Percentiles rank a stretch among this genome's conserved stretches.
These are phyloP conservation scores for Xiphophorus hellerii DNA, from an alignment of 2,113 vertebrate genomes.

Conservation along the genomic window DNA sequence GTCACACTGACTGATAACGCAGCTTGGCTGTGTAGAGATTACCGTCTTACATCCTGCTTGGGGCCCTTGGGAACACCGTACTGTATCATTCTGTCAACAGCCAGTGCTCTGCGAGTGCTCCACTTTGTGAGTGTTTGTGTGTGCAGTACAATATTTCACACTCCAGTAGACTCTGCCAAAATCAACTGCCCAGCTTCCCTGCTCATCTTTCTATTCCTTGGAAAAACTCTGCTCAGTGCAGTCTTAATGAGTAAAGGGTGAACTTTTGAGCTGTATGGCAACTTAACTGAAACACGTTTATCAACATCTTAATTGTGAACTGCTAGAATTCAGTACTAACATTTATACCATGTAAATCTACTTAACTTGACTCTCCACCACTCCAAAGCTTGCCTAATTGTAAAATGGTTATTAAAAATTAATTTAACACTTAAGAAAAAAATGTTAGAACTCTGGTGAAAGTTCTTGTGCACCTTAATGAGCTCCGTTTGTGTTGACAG, in stretches of 20 bases:
- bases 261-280: slow-evolving; percentile 45
- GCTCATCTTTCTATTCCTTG: slow-evolving; percentile 42
- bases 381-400: slow-evolving; percentile 47
- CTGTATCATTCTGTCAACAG: slow-evolving; percentile 80
- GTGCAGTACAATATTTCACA: slow-evolving; percentile 71
- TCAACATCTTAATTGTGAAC: slow-evolving; percentile 46
- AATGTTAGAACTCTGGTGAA: slow-evolving; percentile 60
- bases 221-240: slow-evolving; percentile 27
- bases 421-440: slow-evolving; percentile 64
- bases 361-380: slow-evolving; percentile 45
- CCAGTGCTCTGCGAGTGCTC: slow-evolving; percentile 48
- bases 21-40: slow-evolving; percentile 63
- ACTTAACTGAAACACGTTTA: slow-evolving; percentile 48
- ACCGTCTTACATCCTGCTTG: slow-evolving; percentile 61
- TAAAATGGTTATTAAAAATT: slow-evolving; percentile 67
- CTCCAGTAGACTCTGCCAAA: slow-evolving; percentile 67
- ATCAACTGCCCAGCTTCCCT: slow-evolving; percentile 70
- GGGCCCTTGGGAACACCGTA: slow-evolving; percentile 71
- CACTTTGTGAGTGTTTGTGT: slow-evolving; percentile 57
- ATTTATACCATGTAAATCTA: slow-evolving; percentile 62
- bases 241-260: slow-evolving; percentile 45
- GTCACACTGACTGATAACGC: slow-evolving; percentile 73
- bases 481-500: slow-evolving; percentile 68
- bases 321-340: slow-evolving; percentile 41
- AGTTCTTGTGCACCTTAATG: slow-evolving; percentile 62